Conservation (phyloP, 2,113 vertebrate species). For the Glareola pratincola region DNA sequence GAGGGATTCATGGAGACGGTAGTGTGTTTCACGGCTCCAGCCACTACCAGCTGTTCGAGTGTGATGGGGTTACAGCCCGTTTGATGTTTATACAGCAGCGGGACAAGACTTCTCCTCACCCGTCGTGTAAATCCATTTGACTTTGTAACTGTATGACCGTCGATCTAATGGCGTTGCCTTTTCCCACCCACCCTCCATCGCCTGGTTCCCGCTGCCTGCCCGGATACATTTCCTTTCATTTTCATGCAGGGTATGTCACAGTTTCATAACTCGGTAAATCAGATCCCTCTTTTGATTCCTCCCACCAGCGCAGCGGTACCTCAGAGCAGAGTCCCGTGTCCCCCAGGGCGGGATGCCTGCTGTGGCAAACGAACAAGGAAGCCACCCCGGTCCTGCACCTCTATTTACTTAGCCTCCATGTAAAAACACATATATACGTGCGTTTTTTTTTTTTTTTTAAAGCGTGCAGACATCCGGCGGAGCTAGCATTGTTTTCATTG, state of each 20-base stretch:
- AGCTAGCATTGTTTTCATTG: constrained; percentile 33
- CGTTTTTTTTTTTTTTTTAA: neutral
- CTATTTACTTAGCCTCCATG: neutral
- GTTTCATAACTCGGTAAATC: constrained; percentile 36
- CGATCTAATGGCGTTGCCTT: neutral
- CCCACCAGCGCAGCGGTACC: constrained; percentile 1
- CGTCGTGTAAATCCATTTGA: neutral
- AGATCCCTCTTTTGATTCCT: constrained; percentile 37
- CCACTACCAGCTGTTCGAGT: neutral
- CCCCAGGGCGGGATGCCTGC: neutral
- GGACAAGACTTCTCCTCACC: neutral
- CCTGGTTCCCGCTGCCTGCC: neutral
- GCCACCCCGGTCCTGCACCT: neutral
- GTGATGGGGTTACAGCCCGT: neutral
- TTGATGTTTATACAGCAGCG: neutral
- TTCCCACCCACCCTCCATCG: neutral
- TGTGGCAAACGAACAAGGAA: neutral
- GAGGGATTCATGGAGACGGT: neutral
- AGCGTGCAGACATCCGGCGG: neutral
- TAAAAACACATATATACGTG: neutral
- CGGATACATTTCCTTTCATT: constrained; percentile 9
- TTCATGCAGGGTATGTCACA: constrained; percentile 23
- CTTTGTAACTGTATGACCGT: neutral
- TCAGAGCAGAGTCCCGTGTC: neutral
- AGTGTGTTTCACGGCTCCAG: neutral